A percentile compares a stretch with the other conserved stretches of the same genome.
Evolutionary conservation across 2,888 invertebrate species (phyloP).

Genomic region (Drosophila conformis): DNA sequence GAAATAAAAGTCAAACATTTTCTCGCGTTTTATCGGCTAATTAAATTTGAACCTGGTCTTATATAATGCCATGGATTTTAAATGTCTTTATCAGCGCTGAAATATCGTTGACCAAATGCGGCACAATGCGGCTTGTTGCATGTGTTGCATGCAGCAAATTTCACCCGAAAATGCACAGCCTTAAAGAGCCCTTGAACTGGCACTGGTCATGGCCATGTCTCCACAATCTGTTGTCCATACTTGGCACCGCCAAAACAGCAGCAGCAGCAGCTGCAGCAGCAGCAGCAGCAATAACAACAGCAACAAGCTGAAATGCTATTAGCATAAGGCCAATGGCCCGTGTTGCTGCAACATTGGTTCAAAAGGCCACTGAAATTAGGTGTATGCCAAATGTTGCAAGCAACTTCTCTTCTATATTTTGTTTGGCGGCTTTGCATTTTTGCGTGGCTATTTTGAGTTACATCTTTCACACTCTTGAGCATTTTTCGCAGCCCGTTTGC

Average conservation of each 20-base stretch:
- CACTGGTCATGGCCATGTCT: slow-evolving; percentile 52
- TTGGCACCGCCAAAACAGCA: slow-evolving; percentile 61
- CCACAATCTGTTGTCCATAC: slow-evolving; percentile 45
- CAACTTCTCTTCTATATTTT: slow-evolving; percentile 4
- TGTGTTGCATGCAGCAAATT: slow-evolving; percentile 46
- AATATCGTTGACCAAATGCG: slow-evolving; percentile 50
- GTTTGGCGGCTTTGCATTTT: slow-evolving; percentile 22
- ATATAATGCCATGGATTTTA: slow-evolving; percentile 40
- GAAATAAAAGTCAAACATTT: slow-evolving; percentile 5
- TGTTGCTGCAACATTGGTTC: slow-evolving; percentile 26
- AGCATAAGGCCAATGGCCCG: slow-evolving; percentile 46
- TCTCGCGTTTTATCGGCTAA: slow-evolving; percentile 45
- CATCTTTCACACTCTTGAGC: slow-evolving; percentile 68
- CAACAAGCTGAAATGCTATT: slow-evolving; percentile 24
- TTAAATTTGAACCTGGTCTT: slow-evolving; percentile 42
- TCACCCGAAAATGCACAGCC: slow-evolving; percentile 52
- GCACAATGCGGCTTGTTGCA: slow-evolving; percentile 43
- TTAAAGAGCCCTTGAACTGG: slow-evolving; percentile 72
- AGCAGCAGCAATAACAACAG: slow-evolving; percentile 2
- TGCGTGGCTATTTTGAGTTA: slow-evolving; percentile 59
- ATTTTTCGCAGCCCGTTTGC: slow-evolving; percentile 62
- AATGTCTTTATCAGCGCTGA: slow-evolving; percentile 54
- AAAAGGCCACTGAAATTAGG: slow-evolving; percentile 49
- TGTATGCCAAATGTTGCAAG: slow-evolving; percentile 38
- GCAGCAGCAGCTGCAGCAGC: slow-evolving; percentile 8